phyloP scores from a whole-genome alignment of 1,140 invertebrate species.

The Sinonovacula constricta region DNA sequence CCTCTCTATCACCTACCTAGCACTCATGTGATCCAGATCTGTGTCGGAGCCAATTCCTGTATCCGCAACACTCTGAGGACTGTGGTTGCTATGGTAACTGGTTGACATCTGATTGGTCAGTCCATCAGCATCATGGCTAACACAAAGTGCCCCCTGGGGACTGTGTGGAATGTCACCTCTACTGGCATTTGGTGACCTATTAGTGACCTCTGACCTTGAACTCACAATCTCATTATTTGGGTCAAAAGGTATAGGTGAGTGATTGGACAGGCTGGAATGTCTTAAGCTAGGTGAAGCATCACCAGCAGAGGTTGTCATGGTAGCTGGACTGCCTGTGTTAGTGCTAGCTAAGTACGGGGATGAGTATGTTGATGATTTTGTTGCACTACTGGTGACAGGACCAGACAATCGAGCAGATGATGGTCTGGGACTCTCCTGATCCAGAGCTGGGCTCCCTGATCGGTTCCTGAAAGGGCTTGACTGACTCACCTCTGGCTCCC shows the following conservation, averaged over 20 bases:
- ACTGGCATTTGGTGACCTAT: too few species aligned
- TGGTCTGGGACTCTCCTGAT: not conserved
- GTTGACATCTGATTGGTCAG: constrained; percentile 27
- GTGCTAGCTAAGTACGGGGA: not conserved
- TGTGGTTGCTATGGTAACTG: constrained; percentile 36
- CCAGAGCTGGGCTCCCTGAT: constrained; percentile 3
- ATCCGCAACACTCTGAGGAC: constrained; percentile 38
- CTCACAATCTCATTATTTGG: too few species aligned
- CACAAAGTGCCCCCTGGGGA: not conserved
- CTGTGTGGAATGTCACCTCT: too few species aligned
- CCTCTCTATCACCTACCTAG: too few species aligned
- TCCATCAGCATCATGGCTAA: constrained; percentile 28
- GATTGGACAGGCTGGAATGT: too few species aligned
- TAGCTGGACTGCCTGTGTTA: not conserved
- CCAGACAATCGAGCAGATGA: too few species aligned
- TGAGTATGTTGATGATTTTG: constrained; percentile 15
- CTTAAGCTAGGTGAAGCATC: too few species aligned
- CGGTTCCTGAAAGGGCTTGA: constrained; percentile 8
- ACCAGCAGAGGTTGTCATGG: not conserved
- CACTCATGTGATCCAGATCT: too few species aligned
- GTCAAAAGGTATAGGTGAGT: too few species aligned
- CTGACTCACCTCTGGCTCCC: not conserved
- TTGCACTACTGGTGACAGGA: too few species aligned
- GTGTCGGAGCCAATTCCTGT: constrained; percentile 49
- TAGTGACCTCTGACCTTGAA: too few species aligned